A percentile compares a stretch with the other conserved stretches of the same genome.
Conservation (phyloP, 2,113 vertebrate species). For the Gadus macrocephalus region DNA sequence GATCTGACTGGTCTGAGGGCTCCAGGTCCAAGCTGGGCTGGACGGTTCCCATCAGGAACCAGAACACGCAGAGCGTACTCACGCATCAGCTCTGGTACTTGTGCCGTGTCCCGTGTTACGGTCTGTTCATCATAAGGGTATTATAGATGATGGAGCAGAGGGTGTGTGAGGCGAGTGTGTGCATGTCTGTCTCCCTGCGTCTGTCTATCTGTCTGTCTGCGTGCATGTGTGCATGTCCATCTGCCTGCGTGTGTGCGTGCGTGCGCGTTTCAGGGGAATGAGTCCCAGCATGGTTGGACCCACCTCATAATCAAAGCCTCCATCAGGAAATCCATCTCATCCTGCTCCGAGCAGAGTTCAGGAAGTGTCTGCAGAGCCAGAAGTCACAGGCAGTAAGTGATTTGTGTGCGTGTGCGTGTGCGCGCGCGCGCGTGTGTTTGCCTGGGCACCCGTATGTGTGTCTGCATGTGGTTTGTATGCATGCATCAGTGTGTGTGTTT, state of each 20-base stretch:
- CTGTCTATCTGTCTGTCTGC: background rate
- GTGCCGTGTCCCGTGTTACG: no score
- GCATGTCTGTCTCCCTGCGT: no score
- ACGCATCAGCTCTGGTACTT: no score
- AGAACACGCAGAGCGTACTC: no score
- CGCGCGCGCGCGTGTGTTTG: no score
- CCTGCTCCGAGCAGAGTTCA: slow-evolving; percentile 90
- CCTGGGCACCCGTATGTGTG: background rate
- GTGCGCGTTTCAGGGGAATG: background rate
- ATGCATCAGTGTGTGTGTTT: no score
- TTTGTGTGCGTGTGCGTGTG: background rate
- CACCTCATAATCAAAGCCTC: slow-evolving; percentile 90
- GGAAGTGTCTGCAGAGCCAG: slow-evolving; percentile 78
- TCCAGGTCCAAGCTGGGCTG: no score
- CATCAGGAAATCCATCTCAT: slow-evolving; percentile 92
- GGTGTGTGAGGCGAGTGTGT: background rate
- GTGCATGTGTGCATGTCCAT: background rate
- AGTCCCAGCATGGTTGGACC: slow-evolving; percentile 1
- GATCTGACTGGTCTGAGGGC: no score
- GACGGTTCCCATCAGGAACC: no score
- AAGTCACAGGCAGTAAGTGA: slow-evolving; percentile 12
- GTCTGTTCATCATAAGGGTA: background rate
- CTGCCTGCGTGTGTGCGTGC: background rate
- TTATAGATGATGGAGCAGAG: slow-evolving; percentile 1
- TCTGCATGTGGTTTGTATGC: background rate